These are phyloP conservation scores for Latheticus oryzae DNA, from an alignment of 2,888 invertebrate genomes.

Conservation along the genomic window DNA sequence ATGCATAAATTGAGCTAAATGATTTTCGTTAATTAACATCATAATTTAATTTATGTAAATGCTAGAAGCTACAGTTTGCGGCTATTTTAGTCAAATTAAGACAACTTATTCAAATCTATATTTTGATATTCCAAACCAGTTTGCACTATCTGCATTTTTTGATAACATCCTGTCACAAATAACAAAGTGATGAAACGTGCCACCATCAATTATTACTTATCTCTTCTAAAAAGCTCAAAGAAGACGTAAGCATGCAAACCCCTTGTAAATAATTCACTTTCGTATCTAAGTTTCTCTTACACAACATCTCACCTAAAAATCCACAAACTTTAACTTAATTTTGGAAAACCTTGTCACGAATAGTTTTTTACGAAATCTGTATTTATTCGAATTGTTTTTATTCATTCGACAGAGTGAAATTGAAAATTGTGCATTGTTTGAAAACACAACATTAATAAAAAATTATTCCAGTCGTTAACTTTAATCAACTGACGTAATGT, in stretches of 20 bases:
- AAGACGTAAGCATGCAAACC: constrained; percentile 22
- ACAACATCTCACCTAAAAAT: too few species aligned
- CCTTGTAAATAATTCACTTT: constrained; percentile 19
- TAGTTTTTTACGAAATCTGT: constrained; percentile 13
- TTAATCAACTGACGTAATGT: constrained; percentile 14
- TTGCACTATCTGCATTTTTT: constrained; percentile 2
- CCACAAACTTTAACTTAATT: too few species aligned
- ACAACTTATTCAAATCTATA: too few species aligned
- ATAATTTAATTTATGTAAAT: too few species aligned
- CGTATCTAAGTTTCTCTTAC: not conserved
- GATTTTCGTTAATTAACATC: too few species aligned
- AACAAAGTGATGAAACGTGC: constrained; percentile 13
- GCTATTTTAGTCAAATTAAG: too few species aligned
- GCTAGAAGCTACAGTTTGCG: too few species aligned
- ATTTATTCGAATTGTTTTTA: not conserved
- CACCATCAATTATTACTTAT: constrained; percentile 27
- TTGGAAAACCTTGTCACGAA: constrained; percentile 21
- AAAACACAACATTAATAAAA: constrained; percentile 18
- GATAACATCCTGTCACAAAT: constrained; percentile 13
- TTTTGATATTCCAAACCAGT: constrained; percentile 2
- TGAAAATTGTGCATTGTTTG: constrained; percentile 23
- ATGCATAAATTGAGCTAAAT: too few species aligned
- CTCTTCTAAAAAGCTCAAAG: constrained; percentile 1
- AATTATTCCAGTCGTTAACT: constrained; percentile 27
- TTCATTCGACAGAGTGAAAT: constrained; percentile 20